Evolutionary conservation across 2,113 vertebrate genomes (phyloP).

Genomic region (Atractosteus spatula): DNA sequence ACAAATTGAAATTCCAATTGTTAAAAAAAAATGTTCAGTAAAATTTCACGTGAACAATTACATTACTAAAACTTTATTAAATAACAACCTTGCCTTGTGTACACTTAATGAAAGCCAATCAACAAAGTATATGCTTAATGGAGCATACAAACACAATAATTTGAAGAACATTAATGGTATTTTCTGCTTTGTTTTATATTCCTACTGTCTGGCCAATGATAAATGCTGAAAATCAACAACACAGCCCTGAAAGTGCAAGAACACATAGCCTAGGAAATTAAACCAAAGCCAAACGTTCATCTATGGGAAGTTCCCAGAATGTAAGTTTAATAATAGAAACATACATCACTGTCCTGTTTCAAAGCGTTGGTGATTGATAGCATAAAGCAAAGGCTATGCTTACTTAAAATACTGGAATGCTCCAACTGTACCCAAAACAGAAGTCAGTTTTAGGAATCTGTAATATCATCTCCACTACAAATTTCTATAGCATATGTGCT

Average conservation of each 20-base stretch:
- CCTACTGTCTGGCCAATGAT: not conserved
- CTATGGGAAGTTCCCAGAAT: constrained; percentile 26
- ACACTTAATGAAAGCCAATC: too few relatives aligned
- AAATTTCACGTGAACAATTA: too few relatives aligned
- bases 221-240: not conserved
- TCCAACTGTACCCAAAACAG: constrained; percentile 25
- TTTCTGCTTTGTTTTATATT: not conserved
- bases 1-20: too few relatives aligned
- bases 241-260: not conserved
- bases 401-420: constrained; percentile 34
- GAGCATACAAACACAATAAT: too few relatives aligned
- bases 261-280: not conserved
- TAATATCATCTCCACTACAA: constrained; percentile 9
- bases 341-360: constrained; percentile 43
- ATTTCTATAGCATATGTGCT: not conserved
- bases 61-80: too few relatives aligned
- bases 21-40: too few relatives aligned
- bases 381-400: constrained; percentile 26
- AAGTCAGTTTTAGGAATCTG: constrained; percentile 17
- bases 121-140: too few relatives aligned
- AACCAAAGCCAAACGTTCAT: constrained; percentile 27
- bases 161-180: not conserved
- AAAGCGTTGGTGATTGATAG: constrained; percentile 33
- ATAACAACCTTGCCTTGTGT: too few relatives aligned
- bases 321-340: constrained; percentile 33